A percentile compares a stretch with the other conserved stretches of the same genome.
These are phyloP conservation scores for Euschistus heros DNA, from an alignment of 1,140 invertebrate species.

Conservation along the genomic window DNA sequence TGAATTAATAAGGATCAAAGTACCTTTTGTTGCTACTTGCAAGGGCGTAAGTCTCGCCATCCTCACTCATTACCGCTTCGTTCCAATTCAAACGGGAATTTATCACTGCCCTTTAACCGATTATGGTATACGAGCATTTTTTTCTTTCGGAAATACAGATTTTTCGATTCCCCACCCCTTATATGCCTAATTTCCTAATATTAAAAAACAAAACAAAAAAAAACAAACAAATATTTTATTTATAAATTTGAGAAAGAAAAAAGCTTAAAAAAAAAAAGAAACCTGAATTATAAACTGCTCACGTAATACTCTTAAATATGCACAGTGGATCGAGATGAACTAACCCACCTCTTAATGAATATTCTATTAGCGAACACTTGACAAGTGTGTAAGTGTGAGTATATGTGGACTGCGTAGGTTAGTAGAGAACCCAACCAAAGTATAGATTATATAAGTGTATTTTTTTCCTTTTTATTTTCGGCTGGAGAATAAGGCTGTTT, in stretches of 20 bases:
- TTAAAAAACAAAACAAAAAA: too few species aligned
- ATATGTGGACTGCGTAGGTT: too few species aligned
- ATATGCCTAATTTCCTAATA: neutral
- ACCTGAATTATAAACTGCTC: too few species aligned
- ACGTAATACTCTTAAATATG: too few species aligned
- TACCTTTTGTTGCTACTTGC: neutral
- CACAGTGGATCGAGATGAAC: too few species aligned
- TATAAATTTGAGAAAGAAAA: too few species aligned
- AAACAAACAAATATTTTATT: too few species aligned
- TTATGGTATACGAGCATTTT: neutral
- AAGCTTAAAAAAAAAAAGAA: too few species aligned
- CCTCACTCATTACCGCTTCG: neutral
- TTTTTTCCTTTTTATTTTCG: neutral
- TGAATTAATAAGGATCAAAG: neutral
- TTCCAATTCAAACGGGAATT: neutral
- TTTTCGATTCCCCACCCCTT: neutral
- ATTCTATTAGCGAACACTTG: too few species aligned
- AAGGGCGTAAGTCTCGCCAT: conserved; percentile 2
- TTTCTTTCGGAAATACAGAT: conserved; percentile 2
- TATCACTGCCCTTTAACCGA: too few species aligned
- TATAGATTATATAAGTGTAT: conserved; percentile 2
- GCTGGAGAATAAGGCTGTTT: conserved; percentile 12
- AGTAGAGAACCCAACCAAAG: conserved; percentile 1
- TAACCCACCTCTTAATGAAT: too few species aligned
- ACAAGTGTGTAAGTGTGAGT: too few species aligned